phyloP scores from a whole-genome alignment of 2,888 invertebrate genomes.

The Muschampia plurimacula region DNA sequence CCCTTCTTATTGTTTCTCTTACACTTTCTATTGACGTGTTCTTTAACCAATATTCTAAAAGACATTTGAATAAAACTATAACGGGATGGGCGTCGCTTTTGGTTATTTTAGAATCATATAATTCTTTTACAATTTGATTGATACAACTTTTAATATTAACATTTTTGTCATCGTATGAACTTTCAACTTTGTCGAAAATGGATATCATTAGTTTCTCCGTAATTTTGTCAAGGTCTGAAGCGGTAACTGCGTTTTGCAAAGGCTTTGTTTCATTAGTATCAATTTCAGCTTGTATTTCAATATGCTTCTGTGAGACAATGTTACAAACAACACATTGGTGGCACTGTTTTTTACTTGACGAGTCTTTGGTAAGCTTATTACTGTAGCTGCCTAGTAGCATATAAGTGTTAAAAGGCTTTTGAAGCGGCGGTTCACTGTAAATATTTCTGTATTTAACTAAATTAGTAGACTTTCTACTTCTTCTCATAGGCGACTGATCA shows the following conservation, averaged over 20 bases:
- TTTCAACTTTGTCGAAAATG: constrained; percentile 55
- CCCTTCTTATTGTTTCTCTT: constrained; percentile 54
- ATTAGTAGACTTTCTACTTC: constrained; percentile 73
- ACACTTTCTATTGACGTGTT: constrained; percentile 56
- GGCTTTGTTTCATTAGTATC: constrained; percentile 50
- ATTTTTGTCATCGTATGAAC: constrained; percentile 34
- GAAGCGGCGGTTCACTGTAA: constrained; percentile 62
- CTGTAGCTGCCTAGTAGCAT: constrained; percentile 61
- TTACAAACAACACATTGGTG: constrained; percentile 44
- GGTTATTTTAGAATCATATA: constrained; percentile 59
- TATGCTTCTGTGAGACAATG: constrained; percentile 45
- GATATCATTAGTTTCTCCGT: constrained; percentile 64
- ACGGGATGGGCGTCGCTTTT: constrained; percentile 59
- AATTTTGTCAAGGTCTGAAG: constrained; percentile 60
- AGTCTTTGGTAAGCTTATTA: constrained; percentile 45
- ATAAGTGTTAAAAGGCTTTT: constrained; percentile 59
- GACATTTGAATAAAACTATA: constrained; percentile 64
- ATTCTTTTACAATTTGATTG: constrained; percentile 63
- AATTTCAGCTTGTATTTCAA: constrained; percentile 53
- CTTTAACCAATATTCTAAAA: constrained; percentile 72
- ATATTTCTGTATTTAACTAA: constrained; percentile 70
- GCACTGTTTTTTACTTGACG: constrained; percentile 35
- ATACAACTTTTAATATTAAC: constrained; percentile 56
- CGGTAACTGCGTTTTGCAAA: constrained; percentile 54
- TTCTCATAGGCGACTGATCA: constrained; percentile 54